Evolutionary conservation across 2,113 vertebrate genomes (phyloP).

Genomic region (Chrysochloris asiatica): DNA sequence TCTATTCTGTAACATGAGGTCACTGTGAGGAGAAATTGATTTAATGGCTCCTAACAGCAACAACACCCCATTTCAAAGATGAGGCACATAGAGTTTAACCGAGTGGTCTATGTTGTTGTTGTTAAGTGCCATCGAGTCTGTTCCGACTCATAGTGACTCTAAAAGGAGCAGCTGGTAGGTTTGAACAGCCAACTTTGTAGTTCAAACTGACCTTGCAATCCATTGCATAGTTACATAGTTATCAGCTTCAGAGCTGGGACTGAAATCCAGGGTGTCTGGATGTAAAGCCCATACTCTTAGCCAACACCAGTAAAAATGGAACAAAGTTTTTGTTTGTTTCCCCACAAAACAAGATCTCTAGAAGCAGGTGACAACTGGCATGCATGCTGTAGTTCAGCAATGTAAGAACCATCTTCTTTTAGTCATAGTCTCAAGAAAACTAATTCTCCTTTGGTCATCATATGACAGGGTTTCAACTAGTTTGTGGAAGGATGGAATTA

Average conservation of each 20-base stretch:
- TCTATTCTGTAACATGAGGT: neutral
- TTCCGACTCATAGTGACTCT: no score
- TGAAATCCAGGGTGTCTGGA: neutral
- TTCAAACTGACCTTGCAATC: no score
- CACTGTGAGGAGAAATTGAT: neutral
- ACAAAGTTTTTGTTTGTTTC: neutral
- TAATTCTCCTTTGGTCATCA: neutral
- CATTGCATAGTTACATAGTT: neutral
- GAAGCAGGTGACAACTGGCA: neutral
- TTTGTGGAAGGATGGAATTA: no score
- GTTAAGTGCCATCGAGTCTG: no score
- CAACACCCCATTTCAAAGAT: constrained; percentile 22
- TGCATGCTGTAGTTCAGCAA: neutral
- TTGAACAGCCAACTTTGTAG: no score
- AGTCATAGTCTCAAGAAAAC: neutral
- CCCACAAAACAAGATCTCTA: neutral
- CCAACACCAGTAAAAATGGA: neutral
- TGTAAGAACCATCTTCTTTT: neutral
- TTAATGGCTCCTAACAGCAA: neutral
- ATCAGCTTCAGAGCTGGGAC: neutral
- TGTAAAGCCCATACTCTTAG: constrained; percentile 7
- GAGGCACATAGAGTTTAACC: neutral
- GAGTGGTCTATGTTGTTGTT: neutral
- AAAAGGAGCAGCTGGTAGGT: no score
- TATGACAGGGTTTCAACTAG: no score